Conservation (phyloP, 2,797 vertebrate species). For the Poeciliopsis gracilis region DNA sequence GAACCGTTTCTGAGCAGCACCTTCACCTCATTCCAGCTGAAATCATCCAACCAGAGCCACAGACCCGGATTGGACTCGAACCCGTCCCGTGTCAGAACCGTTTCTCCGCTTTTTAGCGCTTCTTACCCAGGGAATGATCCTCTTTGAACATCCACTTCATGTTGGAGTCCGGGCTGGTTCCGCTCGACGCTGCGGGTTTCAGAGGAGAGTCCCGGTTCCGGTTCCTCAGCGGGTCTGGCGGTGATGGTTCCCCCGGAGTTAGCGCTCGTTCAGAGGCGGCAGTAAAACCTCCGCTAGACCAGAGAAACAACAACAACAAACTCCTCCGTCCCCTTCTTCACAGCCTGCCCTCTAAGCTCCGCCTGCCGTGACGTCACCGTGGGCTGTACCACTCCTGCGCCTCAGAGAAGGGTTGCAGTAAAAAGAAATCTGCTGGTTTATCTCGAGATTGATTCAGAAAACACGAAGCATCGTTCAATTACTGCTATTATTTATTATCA, state of each 20-base stretch:
- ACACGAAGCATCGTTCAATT: background rate
- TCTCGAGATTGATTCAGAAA: background rate
- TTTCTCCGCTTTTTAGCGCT: background rate
- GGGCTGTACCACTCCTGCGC: constrained; percentile 35
- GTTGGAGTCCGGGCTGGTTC: constrained; percentile 68
- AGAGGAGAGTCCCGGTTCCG: background rate
- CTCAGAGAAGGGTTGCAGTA: background rate
- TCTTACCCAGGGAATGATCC: constrained; percentile 94
- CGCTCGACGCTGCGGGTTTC: constrained; percentile 32
- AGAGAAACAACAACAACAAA: constrained; percentile 53
- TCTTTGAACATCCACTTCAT: constrained; percentile 99
- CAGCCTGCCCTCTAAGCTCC: constrained; percentile 6
- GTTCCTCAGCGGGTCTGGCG: background rate
- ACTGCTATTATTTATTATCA: background rate
- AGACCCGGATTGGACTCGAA: no score
- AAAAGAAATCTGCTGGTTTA: background rate
- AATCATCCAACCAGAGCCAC: background rate
- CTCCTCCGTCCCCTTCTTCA: constrained; percentile 11
- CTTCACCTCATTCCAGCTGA: no score
- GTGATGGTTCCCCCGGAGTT: background rate
- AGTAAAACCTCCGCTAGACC: background rate
- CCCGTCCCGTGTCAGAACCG: background rate
- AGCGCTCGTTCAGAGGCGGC: background rate
- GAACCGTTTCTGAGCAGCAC: background rate
- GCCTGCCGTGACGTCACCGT: constrained; percentile 42